Evolutionary conservation across 2,888 invertebrate genomes (phyloP), one percentile per base, ranked within the genome.

Genomic region (Allophyes oxyacanthae): DNA sequence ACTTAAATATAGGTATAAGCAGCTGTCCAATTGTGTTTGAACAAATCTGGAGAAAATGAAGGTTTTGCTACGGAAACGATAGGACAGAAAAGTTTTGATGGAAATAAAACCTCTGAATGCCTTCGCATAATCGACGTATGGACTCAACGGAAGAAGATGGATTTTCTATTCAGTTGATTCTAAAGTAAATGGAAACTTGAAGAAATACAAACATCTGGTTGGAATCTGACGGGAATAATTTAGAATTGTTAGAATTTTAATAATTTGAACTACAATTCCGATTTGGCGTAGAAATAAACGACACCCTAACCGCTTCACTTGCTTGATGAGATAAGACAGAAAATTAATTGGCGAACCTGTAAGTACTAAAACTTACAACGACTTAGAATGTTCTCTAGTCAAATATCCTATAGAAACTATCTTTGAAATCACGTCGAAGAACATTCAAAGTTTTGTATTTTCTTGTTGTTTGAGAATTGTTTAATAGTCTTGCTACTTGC

Each of bases 121-220:
- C 62, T 60, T 34, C 49, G 48, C 52, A 53, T 60, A 64, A 74
- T 64, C 64, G 64, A 78, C 78, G 69, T 57, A 50, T 38, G 28
- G 20, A 62, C 44, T 52, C 43, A 9, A 25, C 26, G 32, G 53
- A 53, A 65, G 48, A 65, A 66, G 64, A 65, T 57, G 45, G 63
- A 68, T 74, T 66, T 63, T 44, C 30, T 43, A 38, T 44, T 59
- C 58, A 46, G 45, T 44, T 41, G 49, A 58, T 64, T 52, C 42
- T 53, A 50, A 60, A 62, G 58, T 50, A 46, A 56, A 44, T 53
- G 37, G 56, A 57, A 8, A 48, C 26, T 44, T 49, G 33, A 59
- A 40, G 43, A 44, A 49, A 57, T 51, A 36, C 49, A 44, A 38
- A 48, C 48, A 62, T 48, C 26, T 44, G 26, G 15, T 9, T 30